A percentile compares a stretch with the other conserved stretches of the same genome.
These are phyloP conservation scores for Pseudorhiza aurosa DNA, from an alignment of 30 jellyfish, hydroid and myxozoan species.

Conservation along the genomic window DNA sequence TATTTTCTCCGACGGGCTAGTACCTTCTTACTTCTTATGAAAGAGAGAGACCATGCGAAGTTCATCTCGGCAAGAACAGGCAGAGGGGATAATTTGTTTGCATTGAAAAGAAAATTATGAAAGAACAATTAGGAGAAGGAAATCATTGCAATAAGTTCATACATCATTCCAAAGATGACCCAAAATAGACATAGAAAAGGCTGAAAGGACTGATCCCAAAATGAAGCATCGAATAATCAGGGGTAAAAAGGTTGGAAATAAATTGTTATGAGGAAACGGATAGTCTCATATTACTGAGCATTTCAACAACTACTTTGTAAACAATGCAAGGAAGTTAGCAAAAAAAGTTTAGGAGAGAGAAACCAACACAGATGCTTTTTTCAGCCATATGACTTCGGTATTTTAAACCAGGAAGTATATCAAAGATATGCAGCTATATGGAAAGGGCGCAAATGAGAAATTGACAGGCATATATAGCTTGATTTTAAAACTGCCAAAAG, in stretches of 20 bases:
- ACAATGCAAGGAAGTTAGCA: not conserved
- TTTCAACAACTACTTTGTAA: not conserved
- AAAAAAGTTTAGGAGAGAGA: not conserved
- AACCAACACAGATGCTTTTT: not conserved
- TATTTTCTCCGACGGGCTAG: no score
- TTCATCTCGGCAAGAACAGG: not conserved
- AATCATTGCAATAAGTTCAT: no score
- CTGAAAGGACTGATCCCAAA: not conserved
- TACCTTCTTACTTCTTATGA: not conserved
- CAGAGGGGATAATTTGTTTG: not conserved
- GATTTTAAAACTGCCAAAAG: not conserved
- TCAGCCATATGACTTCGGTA: not conserved
- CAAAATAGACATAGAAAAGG: not conserved
- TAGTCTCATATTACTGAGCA: constrained; percentile 9
- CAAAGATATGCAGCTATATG: not conserved
- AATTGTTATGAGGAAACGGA: not conserved
- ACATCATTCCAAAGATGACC: no score
- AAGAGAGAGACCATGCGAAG: constrained; percentile 1
- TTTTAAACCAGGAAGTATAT: not conserved
- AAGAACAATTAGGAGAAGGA: no score
- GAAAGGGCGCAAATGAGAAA: constrained; percentile 1
- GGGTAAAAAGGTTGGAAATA: not conserved
- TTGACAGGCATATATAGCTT: not conserved
- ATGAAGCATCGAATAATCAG: not conserved
- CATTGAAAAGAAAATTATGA: not conserved